Evolutionary conservation across 2,888 invertebrate genomes (phyloP), one percentile per base, ranked within the genome.

Genomic region (Thereva nobilitata): DNA sequence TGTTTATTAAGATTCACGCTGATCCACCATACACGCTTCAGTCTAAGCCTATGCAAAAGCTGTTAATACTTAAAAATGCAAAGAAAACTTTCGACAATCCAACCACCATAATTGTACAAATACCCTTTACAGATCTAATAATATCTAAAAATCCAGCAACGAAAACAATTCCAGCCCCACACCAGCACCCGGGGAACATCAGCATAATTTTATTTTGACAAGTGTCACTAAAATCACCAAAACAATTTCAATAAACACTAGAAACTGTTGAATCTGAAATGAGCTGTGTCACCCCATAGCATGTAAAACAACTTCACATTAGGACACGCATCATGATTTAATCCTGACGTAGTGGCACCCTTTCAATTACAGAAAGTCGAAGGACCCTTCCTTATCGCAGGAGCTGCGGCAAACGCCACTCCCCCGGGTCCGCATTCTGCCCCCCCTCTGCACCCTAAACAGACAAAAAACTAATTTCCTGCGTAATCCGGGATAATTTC

Each of bases 401-500:
- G 44, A 53, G 57, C 41, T 59, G 56, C 37, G 45, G 45, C 40
- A 45, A 64, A 50, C 50, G 12, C 54, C 55, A n/a, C 64, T 38
- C n/a, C 56, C 68, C 23, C 23, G 23, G 23, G n/a, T n/a, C 2
- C 1, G 23, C 23, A 23, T 23, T 2, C 23, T 23, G 23, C 23
- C 23, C 23, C 23, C 23, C 23, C 23, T 23, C 23, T 23, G 23
- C 23, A 23, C 23, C 23, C 23, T 23, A 23, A 1, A 23, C 23
- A 23, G 23, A 59, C 59, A 47, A 8, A n/a, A 70, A 72, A 71
- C 73, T 73, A 73, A 74, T 74, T 74, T 74, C 68, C 66, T 69
- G 68, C 72, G 70, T 74, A 74, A 74, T 74, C 73, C 72, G 57
- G 70, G 73, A 72, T 74, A 74, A 74, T 74, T 73, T 74, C 73